These are phyloP conservation scores for Pandemis cinnamomeana DNA, from an alignment of 2,888 invertebrate genomes.

Conservation along the genomic window DNA sequence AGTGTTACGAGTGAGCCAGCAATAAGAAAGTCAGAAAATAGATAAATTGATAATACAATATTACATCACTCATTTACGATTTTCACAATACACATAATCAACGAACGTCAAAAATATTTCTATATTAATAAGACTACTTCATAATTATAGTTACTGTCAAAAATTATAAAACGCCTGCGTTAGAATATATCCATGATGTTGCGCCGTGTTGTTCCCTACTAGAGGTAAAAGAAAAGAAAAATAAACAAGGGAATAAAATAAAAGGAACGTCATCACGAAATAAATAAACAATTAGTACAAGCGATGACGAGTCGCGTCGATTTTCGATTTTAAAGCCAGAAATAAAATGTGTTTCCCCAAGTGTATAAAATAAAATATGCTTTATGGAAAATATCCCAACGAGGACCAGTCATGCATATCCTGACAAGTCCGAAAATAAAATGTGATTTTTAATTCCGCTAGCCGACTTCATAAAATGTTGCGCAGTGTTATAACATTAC, in stretches of 20 bases:
- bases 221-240: not conserved
- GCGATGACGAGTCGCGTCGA: not conserved
- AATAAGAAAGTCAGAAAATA: slow-evolving; percentile 71
- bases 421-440: slow-evolving; percentile 53
- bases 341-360: slow-evolving; percentile 1
- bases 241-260: not conserved
- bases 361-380: not conserved
- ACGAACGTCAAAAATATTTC: slow-evolving; percentile 79
- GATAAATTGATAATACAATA: slow-evolving; percentile 73
- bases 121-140: slow-evolving; percentile 77
- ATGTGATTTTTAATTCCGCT: slow-evolving; percentile 63
- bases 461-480: slow-evolving; percentile 54
- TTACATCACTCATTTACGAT: slow-evolving; percentile 70
- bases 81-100: slow-evolving; percentile 76
- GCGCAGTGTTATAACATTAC: slow-evolving; percentile 51
- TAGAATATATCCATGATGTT: slow-evolving; percentile 9
- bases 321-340: not conserved
- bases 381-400: slow-evolving; percentile 29
- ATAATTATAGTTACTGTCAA: slow-evolving; percentile 64
- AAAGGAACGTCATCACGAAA: not conserved
- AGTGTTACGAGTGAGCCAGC: slow-evolving; percentile 69
- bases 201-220: not conserved
- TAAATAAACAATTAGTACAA: not conserved
- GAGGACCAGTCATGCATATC: slow-evolving; percentile 14
- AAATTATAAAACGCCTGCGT: slow-evolving; percentile 67